phyloP scores from a whole-genome alignment of 2,888 invertebrate species.

The Metopia argyrocephala region DNA sequence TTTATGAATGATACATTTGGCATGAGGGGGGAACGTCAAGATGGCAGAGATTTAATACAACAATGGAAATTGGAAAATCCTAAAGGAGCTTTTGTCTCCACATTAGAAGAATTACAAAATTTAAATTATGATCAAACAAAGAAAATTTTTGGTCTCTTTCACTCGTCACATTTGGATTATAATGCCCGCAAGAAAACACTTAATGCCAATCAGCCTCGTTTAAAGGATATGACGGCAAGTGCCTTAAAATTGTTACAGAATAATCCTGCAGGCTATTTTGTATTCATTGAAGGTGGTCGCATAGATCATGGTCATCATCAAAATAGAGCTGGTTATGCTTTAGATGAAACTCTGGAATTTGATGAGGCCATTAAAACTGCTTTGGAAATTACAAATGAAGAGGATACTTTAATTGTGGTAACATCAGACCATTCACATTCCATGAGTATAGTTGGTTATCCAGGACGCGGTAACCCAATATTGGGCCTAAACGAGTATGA shows the following conservation, averaged over 20 bases:
- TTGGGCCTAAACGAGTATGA: slow-evolving; percentile 77
- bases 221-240: slow-evolving; percentile 83
- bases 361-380: slow-evolving; percentile 84
- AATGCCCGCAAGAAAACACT: slow-evolving; percentile 78
- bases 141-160: slow-evolving; percentile 81
- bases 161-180: slow-evolving; percentile 80
- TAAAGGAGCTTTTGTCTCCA: slow-evolving; percentile 81
- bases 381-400: slow-evolving; percentile 80
- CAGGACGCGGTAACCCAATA: slow-evolving; percentile 80
- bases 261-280: slow-evolving; percentile 81
- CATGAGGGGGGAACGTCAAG: slow-evolving; percentile 80
- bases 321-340: slow-evolving; percentile 82
- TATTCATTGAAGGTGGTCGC: slow-evolving; percentile 83
- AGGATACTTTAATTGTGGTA: slow-evolving; percentile 89
- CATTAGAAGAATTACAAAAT: slow-evolving; percentile 80
- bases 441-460: slow-evolving; percentile 87
- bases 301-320: slow-evolving; percentile 89
- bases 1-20: slow-evolving; percentile 78
- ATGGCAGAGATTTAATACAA: slow-evolving; percentile 83
- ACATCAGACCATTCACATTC: slow-evolving; percentile 89
- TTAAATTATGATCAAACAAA: slow-evolving; percentile 78
- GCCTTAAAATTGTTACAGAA: slow-evolving; percentile 82
- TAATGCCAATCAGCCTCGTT: slow-evolving; percentile 80
- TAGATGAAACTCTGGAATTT: slow-evolving; percentile 88
- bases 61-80: slow-evolving; percentile 82